Evolutionary conservation across 2,888 invertebrate species (phyloP).

Genomic region (Ptychoptera albimana): DNA sequence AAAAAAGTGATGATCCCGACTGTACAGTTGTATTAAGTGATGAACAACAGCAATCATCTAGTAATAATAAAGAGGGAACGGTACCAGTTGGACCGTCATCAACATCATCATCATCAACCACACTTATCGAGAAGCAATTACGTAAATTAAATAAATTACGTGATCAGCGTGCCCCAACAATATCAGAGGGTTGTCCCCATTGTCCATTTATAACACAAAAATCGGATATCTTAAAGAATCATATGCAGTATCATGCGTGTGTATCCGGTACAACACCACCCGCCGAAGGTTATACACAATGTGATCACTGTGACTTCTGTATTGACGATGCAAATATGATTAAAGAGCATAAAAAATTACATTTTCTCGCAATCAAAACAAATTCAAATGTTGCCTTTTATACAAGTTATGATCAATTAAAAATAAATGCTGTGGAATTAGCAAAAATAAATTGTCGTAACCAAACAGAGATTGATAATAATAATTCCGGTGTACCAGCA

Average conservation of each 20-base stretch:
- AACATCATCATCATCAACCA: neutral
- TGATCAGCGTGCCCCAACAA: constrained; percentile 3
- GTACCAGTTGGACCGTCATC: neutral
- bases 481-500: too few species aligned
- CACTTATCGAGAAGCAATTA: constrained; percentile 3
- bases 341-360: constrained; percentile 63
- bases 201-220: constrained; percentile 69
- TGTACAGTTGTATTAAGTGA: constrained; percentile 18
- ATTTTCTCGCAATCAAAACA: constrained; percentile 37
- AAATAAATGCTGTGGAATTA: constrained; percentile 20
- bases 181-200: constrained; percentile 39
- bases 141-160: constrained; percentile 9
- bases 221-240: constrained; percentile 55
- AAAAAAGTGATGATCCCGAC: neutral
- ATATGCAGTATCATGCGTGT: constrained; percentile 55
- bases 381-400: constrained; percentile 25
- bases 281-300: constrained; percentile 41
- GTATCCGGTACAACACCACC: constrained; percentile 31
- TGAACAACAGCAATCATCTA: too few species aligned
- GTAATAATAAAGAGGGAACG: neutral
- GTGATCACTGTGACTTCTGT: constrained; percentile 70
- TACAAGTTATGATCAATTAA: constrained; percentile 25
- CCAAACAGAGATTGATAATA: too few species aligned
- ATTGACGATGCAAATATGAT: constrained; percentile 57
- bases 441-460: constrained; percentile 2